Conservation (phyloP, 1,140 invertebrate species). For the Leguminivora glycinivorella region DNA sequence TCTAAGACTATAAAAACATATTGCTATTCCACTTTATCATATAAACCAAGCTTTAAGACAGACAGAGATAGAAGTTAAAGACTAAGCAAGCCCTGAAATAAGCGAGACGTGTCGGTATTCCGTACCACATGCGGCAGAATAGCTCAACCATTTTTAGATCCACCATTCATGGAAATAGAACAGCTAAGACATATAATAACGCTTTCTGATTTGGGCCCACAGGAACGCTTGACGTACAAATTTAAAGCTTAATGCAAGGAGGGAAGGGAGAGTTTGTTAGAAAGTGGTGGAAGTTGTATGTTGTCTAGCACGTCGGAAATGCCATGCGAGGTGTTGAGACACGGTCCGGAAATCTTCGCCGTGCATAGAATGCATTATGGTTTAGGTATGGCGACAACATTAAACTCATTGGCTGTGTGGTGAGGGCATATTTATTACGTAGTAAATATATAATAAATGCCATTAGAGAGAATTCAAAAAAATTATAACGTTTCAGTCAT, state of each 20-base stretch:
- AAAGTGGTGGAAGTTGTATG: background rate
- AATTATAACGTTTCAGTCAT: no score
- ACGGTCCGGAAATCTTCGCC: slow-evolving; percentile 13
- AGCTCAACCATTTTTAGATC: slow-evolving; percentile 48
- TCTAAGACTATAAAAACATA: background rate
- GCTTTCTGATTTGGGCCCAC: slow-evolving; percentile 3
- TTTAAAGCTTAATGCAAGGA: background rate
- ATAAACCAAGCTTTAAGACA: background rate
- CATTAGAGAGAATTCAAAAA: no score
- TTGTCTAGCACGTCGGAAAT: slow-evolving; percentile 23
- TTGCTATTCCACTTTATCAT: background rate
- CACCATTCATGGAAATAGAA: slow-evolving; percentile 33
- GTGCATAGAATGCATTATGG: slow-evolving; percentile 20
- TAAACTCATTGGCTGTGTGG: background rate
- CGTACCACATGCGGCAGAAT: slow-evolving; percentile 30
- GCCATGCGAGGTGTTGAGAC: slow-evolving; percentile 22
- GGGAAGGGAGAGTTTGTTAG: background rate
- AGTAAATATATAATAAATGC: no score
- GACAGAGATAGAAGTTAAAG: slow-evolving; percentile 5
- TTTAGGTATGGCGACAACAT: background rate
- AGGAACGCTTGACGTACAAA: background rate
- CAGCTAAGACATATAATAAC: slow-evolving; percentile 26
- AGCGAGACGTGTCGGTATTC: slow-evolving; percentile 44
- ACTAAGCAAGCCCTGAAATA: slow-evolving; percentile 3
- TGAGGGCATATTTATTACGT: no score